Evolutionary conservation across 2,797 vertebrate genomes (phyloP).

Genomic region (Labeo calbasu): DNA sequence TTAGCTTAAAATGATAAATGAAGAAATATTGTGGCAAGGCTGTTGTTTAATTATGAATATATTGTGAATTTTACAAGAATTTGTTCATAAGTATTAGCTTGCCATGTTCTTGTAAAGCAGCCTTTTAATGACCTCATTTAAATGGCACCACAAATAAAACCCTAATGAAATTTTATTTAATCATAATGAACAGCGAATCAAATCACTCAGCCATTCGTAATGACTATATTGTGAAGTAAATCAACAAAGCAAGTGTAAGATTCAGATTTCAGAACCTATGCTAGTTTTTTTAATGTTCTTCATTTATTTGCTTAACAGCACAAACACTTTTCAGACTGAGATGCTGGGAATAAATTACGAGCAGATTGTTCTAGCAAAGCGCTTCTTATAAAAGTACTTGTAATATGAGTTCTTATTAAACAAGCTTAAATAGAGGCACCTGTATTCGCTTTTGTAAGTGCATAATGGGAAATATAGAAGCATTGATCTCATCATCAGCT

Average conservation of each 20-base stretch:
- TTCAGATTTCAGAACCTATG: background rate
- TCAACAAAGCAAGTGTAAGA: background rate
- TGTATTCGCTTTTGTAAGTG: constrained; percentile 29
- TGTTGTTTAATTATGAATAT: background rate
- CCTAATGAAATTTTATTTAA: background rate
- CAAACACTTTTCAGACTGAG: background rate
- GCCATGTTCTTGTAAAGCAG: background rate
- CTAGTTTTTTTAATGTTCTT: background rate
- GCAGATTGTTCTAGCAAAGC: background rate
- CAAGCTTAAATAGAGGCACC: constrained; percentile 12
- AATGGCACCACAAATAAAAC: background rate
- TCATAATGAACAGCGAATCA: background rate
- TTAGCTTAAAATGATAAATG: background rate
- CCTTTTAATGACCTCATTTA: background rate
- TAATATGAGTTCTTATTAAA: constrained; percentile 28
- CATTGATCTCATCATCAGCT: constrained; percentile 19
- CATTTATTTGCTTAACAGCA: background rate
- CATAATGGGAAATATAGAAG: constrained; percentile 35
- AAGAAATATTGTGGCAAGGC: background rate
- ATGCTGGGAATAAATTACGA: constrained; percentile 8
- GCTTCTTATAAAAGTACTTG: background rate
- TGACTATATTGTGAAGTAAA: background rate
- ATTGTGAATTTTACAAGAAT: background rate
- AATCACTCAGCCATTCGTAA: background rate
- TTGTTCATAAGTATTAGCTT: background rate